These are phyloP conservation scores for Microtus oregoni DNA, from an alignment of 2,113 vertebrate genomes.

Conservation along the genomic window DNA sequence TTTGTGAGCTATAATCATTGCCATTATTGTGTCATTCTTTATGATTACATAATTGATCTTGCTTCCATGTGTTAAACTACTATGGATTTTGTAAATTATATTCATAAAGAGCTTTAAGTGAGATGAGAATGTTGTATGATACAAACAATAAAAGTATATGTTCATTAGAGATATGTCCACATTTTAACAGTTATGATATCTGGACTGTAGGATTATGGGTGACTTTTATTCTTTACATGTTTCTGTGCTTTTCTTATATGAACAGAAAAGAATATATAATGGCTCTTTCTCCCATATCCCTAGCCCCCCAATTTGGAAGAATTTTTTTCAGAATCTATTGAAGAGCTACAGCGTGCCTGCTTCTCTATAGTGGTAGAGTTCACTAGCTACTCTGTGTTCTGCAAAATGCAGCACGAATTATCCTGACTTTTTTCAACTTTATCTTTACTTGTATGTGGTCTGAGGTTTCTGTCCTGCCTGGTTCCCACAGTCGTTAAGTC, in stretches of 20 bases:
- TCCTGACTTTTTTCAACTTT: neutral
- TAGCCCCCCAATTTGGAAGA: neutral
- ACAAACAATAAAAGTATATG: neutral
- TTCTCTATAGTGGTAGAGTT: neutral
- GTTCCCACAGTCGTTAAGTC: too few species aligned
- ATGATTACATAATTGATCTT: neutral
- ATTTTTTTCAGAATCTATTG: neutral
- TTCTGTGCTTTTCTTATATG: conserved; percentile 37
- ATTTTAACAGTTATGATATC: conserved; percentile 37
- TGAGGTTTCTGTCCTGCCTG: too few species aligned
- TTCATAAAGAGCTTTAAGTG: conserved; percentile 28
- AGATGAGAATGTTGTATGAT: neutral
- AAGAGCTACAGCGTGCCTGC: neutral
- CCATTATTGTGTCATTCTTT: neutral
- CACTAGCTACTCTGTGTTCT: neutral
- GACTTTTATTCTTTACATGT: conserved; percentile 14
- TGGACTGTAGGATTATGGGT: conserved; percentile 10
- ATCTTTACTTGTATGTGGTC: neutral
- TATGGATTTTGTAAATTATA: conserved; percentile 17
- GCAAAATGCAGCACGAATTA: conserved; percentile 2
- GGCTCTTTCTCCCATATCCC: neutral
- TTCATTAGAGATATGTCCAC: neutral
- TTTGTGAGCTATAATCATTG: neutral
- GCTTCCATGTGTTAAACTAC: neutral
- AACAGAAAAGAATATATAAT: neutral